Conservation (phyloP, 37 sponge, comb jelly and placozoan genomes). For the Ianthella basta region DNA sequence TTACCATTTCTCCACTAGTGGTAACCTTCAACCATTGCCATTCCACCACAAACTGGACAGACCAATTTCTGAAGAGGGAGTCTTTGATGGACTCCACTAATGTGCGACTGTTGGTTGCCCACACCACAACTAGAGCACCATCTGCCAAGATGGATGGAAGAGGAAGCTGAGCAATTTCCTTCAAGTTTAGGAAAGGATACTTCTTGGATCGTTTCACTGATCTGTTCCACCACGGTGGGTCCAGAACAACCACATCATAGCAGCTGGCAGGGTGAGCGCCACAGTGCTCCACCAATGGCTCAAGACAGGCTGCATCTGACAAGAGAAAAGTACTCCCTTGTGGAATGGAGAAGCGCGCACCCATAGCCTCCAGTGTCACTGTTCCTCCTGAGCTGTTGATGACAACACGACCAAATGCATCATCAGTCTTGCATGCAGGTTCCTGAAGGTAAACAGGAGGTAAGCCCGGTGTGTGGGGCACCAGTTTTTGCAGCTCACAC, state of each 20-base stretch:
- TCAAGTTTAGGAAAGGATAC: conserved; percentile 13
- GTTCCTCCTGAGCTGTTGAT: background rate
- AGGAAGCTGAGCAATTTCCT: conserved; percentile 45
- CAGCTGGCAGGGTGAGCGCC: background rate
- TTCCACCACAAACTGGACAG: conserved; percentile 48
- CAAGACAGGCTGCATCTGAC: conserved; percentile 52
- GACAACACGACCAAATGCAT: conserved; percentile 55
- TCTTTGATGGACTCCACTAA: conserved; percentile 35
- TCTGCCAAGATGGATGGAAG: conserved; percentile 22
- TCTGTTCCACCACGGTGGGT: conserved; percentile 84
- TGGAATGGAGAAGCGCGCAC: conserved; percentile 34
- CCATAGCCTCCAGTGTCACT: conserved; percentile 6
- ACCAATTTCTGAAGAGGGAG: conserved; percentile 60
- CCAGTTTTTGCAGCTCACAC: conserved; percentile 37
- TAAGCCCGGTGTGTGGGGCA: background rate
- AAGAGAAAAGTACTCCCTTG: conserved; percentile 48
- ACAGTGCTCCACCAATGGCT: conserved; percentile 16
- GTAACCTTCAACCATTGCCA: conserved; percentile 89
- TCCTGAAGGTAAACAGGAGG: background rate
- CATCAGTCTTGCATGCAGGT: background rate
- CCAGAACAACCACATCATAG: conserved; percentile 66
- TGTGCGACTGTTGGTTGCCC: conserved; percentile 76
- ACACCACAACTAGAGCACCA: conserved; percentile 61
- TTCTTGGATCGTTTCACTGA: conserved; percentile 65
- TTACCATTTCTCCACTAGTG: conserved; percentile 67